Base-by-base conservation (phyloP, 2,888 invertebrate species). In the Drosophila mercatorum region DNA sequence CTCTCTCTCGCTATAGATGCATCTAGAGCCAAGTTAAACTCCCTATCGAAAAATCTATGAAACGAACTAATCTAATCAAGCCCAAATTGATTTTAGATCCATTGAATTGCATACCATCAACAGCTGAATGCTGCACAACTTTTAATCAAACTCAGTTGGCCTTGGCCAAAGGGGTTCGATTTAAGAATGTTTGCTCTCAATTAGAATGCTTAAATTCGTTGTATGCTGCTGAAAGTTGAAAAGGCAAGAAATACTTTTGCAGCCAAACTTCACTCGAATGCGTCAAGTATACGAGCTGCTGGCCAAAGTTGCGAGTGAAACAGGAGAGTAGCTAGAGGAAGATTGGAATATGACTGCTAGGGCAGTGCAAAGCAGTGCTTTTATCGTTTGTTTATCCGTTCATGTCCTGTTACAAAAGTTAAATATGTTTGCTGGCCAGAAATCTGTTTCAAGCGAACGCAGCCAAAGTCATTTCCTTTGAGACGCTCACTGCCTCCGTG, bases 401-500 rank as follows among this genome's bases (percentile, higher is more conserved):
- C 46, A 57, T 76, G 57, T 61, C 57, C 72, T 53, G 49, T 59
- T 63, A 38, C 46, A 64, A 76, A 72, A 76, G 72, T 77, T 68
- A 28, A 64, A 67, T 55, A 75, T 67, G 58, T 57, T 71, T 61
- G 44, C 43, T 46, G 49, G 38, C 60, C 62, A 63, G 63, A 60
- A 56, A 38, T 57, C 60, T 66, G 51, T 56, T 63, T 57, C 11
- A 44, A 62, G 53, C 55, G 17, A 56, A 46, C 11, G 14, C 47
- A 53, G 31, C n/a, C 49, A 26, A 44, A 63, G 60, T 53, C 66
- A 72, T 75, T 75, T 72, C 68, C 72, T 69, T 72, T 72, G 76
- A 73, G 72, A 65, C 58, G 17, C 14, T 64, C n/a, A 28, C 28
- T 28, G 26, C 22, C 22, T 22, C 22, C 22, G 22, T 22, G 22